Base-by-base conservation (phyloP, 2,797 vertebrate genomes). In the Chelon labrosus region DNA sequence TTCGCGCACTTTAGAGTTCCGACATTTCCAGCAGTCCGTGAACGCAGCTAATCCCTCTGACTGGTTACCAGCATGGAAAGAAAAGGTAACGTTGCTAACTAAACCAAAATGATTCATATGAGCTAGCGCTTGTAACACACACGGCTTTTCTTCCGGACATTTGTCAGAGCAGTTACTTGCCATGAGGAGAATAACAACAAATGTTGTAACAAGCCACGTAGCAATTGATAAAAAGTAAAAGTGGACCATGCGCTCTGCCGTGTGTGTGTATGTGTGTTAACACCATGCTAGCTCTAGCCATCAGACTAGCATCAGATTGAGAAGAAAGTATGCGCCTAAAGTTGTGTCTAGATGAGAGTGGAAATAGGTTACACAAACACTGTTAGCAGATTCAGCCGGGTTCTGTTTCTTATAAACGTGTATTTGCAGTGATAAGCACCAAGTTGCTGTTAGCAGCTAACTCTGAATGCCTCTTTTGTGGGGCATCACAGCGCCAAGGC, bases 31-130 rank as follows among this genome's bases (percentile, higher is more conserved):
- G 68, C 75, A 16, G 88, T 25, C 13, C 41, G 0, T 85, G 77
- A 91, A 91, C 70, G 87, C 82, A 71, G 5, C 88, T 19, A 12
- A 46, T 25, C 31, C 46, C 72, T 20, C 38, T 54, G 79, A 42
- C 83, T 73, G 81, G 68, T 65, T 79, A 70, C 65, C 89, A 90
- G 73, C 91, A 95, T 95, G 95, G 95, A 95, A 79, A 94, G 94
- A 88, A 95, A 95, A 93, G 94, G 95, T 95, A 93, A 86, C 49
- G 76, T 59, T 14, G 61, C 72, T 74, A 85, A 80, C 55, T 64
- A 25, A 63, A 77, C 3, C 25, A 60, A 70, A 44, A 58, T 4
- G 31, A 7, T 9, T 77, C 69, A 51, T 38, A 68, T 41, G 10
- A 12, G 0, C 0, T n/a, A 41, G 0, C 5, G 10, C 13, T 12